Conservation (phyloP, 2,797 vertebrate species). For the Rhynchonycteris naso region DNA sequence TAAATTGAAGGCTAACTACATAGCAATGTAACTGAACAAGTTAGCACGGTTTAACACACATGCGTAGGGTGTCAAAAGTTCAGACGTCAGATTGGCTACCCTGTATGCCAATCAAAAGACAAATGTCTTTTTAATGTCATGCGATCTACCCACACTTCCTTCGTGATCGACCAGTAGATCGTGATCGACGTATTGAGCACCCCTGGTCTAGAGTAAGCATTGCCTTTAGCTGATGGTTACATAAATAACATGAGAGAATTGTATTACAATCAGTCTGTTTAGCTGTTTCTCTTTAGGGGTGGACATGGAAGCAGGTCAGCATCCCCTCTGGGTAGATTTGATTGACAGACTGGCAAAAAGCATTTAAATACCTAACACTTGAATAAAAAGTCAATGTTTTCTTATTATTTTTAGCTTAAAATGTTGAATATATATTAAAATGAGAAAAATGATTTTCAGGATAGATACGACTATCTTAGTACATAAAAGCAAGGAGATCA, state of each 20-base stretch:
- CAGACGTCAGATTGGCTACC: too few species aligned
- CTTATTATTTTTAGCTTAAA: slow-evolving; percentile 81
- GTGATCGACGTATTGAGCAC: too few species aligned
- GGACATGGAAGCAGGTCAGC: slow-evolving; percentile 48
- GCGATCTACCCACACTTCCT: too few species aligned
- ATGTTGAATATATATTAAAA: slow-evolving; percentile 80
- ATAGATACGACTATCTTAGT: slow-evolving; percentile 74
- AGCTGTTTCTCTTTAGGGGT: slow-evolving; percentile 15
- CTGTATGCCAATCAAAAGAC: too few species aligned
- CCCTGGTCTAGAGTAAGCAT: not conserved
- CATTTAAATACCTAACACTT: slow-evolving; percentile 69
- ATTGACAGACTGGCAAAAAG: slow-evolving; percentile 76
- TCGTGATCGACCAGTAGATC: too few species aligned
- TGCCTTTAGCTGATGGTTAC: slow-evolving; percentile 44
- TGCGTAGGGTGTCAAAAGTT: too few species aligned
- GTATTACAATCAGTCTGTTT: slow-evolving; percentile 5
- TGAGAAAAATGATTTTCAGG: slow-evolving; percentile 79
- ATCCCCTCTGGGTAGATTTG: slow-evolving; percentile 62
- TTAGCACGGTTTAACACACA: too few species aligned
- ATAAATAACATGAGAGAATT: slow-evolving; percentile 39
- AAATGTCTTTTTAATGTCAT: too few species aligned
- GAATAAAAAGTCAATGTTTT: slow-evolving; percentile 73
- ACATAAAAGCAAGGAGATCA: slow-evolving; percentile 80
- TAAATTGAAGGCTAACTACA: too few species aligned
- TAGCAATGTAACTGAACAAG: too few species aligned